These are phyloP conservation scores for Rhagonycha lutea DNA, from an alignment of 2,888 invertebrate genomes.

Conservation along the genomic window DNA sequence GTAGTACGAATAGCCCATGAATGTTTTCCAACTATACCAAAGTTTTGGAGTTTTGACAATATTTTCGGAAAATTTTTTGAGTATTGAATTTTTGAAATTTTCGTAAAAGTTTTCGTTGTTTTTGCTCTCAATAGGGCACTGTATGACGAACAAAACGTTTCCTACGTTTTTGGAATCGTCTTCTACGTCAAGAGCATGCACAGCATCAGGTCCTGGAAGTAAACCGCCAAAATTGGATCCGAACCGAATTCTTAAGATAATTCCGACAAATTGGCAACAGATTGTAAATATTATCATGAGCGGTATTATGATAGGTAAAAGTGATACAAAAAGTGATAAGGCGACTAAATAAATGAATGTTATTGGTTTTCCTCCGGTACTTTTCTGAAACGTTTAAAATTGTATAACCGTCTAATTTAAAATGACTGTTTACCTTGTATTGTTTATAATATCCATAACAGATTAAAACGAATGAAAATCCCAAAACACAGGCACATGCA, in stretches of 20 bases:
- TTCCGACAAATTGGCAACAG: neutral
- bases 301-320: neutral
- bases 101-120: neutral
- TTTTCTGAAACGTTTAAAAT: conserved; percentile 1
- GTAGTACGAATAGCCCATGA: conserved; percentile 5
- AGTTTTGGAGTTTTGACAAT: conserved; percentile 4
- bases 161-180: conserved; percentile 8
- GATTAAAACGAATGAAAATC: neutral
- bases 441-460: neutral
- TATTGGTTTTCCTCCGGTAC: neutral
- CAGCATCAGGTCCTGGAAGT: conserved; percentile 2
- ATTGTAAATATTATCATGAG: neutral
- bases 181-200: neutral
- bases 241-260: neutral
- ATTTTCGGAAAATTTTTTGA: neutral
- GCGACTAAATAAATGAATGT: conserved; percentile 1
- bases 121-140: neutral
- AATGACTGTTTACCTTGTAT: neutral
- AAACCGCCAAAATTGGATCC: neutral
- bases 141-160: conserved; percentile 3
- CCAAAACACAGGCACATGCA: neutral
- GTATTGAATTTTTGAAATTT: neutral
- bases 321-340: neutral
- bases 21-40: neutral
- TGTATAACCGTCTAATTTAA: neutral